These are phyloP conservation scores for Potamarius usumacintae DNA, from an alignment of 2,113 vertebrate species.

Conservation along the genomic window DNA sequence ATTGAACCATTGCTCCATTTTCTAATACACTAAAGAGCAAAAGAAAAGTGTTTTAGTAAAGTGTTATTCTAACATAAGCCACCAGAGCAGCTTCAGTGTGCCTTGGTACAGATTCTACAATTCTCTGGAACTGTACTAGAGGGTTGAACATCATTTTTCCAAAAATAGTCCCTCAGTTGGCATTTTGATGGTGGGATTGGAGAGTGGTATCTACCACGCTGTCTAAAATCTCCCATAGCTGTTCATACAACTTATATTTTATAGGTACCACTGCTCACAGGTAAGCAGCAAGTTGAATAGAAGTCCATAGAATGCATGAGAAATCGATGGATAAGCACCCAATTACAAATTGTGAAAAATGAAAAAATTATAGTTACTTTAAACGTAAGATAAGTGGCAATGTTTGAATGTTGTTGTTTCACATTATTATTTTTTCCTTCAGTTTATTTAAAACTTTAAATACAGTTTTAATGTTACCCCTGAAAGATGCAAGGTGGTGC, in stretches of 20 bases:
- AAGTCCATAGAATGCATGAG: not conserved
- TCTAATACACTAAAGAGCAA: not conserved
- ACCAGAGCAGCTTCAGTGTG: not conserved
- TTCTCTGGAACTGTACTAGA: not conserved
- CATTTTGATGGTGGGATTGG: not conserved
- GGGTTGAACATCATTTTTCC: not conserved
- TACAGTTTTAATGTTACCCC: not conserved
- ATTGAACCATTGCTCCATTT: not conserved
- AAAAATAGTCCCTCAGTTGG: not conserved
- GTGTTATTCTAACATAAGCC: not conserved
- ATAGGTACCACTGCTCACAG: not conserved
- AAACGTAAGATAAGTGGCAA: not conserved
- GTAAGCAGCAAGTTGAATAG: not conserved
- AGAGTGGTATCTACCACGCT: not conserved
- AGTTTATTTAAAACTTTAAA: not conserved
- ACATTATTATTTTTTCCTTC: not conserved
- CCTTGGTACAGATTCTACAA: not conserved
- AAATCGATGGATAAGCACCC: not conserved
- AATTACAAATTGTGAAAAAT: not conserved
- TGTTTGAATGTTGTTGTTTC: not conserved
- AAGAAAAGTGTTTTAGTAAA: not conserved
- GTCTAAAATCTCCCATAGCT: not conserved
- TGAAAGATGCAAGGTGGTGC: not conserved
- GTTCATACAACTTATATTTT: not conserved
- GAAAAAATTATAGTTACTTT: not conserved